Evolutionary conservation across 2,888 invertebrate genomes (phyloP).

Genomic region (Idaea aversata): DNA sequence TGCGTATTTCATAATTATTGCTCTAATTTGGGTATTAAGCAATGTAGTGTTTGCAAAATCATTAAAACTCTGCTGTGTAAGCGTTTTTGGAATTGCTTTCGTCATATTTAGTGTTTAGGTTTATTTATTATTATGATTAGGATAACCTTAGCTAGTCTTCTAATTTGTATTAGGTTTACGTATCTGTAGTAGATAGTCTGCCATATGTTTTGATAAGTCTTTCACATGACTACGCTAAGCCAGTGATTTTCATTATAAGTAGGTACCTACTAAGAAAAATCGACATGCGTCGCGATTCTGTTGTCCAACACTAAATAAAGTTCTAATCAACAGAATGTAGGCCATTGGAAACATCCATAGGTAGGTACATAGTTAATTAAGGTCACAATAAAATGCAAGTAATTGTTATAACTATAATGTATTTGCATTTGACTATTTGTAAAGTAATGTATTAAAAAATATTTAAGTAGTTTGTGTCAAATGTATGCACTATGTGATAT

Average conservation of each 20-base stretch:
- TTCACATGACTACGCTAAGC: neutral
- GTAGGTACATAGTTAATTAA: neutral
- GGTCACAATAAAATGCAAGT: neutral
- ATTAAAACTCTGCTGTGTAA: neutral
- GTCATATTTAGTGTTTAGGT: conserved; percentile 19
- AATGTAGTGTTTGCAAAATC: neutral
- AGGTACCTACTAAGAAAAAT: neutral
- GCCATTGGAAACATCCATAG: no score
- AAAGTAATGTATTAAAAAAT: conserved; percentile 24
- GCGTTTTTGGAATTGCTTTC: neutral
- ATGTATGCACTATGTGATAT: conserved; percentile 52
- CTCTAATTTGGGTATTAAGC: neutral
- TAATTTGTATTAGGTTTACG: conserved; percentile 26
- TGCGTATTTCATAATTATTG: neutral
- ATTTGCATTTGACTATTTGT: conserved; percentile 27
- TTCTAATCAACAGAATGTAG: neutral
- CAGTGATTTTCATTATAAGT: neutral
- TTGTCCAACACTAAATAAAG: neutral
- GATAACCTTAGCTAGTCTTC: conserved; percentile 41
- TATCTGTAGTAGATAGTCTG: conserved; percentile 2
- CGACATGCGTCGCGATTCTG: neutral
- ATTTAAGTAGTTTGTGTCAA: conserved; percentile 48
- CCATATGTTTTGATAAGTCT: neutral
- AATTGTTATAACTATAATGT: conserved; percentile 31
- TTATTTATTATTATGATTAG: conserved; percentile 44